A percentile compares a stretch with the other conserved stretches of the same genome.
phyloP scores from a whole-genome alignment of 2,113 vertebrate genomes.

The Pelobates fuscus region DNA sequence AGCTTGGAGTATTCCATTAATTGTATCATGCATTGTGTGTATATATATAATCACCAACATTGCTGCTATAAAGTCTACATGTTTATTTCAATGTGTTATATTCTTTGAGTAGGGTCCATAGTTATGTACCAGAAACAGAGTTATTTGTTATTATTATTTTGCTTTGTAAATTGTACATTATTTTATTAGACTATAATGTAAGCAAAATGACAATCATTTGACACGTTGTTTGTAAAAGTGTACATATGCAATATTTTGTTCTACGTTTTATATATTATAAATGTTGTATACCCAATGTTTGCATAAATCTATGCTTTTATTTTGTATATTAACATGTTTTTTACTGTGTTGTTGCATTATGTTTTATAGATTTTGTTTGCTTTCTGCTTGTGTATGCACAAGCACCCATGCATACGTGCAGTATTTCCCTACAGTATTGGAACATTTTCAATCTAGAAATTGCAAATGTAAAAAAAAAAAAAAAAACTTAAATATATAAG shows the following conservation, averaged over 20 bases:
- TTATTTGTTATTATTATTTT: background rate
- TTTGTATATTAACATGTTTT: background rate
- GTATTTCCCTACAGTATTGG: background rate
- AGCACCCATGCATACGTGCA: background rate
- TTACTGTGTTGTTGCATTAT: background rate
- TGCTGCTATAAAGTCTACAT: background rate
- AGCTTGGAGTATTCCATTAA: background rate
- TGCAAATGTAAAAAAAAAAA: background rate
- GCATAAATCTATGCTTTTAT: background rate
- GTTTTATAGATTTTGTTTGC: background rate
- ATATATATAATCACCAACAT: background rate
- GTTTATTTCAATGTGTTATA: background rate
- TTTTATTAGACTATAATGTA: conserved; percentile 1
- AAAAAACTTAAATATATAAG: background rate
- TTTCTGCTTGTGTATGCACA: background rate
- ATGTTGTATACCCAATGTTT: conserved; percentile 10
- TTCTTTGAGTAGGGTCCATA: background rate
- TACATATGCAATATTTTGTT: conserved; percentile 14
- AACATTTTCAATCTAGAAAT: background rate
- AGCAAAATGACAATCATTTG: conserved; percentile 12
- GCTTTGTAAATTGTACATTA: conserved; percentile 15
- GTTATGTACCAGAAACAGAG: background rate
- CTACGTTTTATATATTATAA: conserved; percentile 8
- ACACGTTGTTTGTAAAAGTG: conserved; percentile 3
- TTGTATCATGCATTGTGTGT: background rate